phyloP scores from a whole-genome alignment of 2,113 vertebrate genomes.

The Ceuthmochares aereus region DNA sequence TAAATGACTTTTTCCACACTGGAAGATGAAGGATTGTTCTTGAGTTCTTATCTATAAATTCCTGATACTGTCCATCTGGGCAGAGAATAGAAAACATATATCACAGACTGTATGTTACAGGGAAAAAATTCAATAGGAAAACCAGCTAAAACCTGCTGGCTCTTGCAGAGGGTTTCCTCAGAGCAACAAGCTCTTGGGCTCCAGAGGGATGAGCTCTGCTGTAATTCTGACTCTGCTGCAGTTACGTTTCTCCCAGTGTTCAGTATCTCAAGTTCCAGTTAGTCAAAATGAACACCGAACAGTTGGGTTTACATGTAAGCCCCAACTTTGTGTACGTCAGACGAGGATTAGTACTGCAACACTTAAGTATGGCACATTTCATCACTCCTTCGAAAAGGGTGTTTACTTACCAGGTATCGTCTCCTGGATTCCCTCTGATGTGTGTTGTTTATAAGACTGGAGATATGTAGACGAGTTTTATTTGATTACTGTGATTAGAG shows the following conservation, averaged over 20 bases:
- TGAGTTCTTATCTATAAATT: not conserved
- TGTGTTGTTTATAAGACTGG: not conserved
- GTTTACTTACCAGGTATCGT: not conserved
- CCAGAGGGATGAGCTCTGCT: not conserved
- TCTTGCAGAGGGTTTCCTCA: not conserved
- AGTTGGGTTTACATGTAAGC: not conserved
- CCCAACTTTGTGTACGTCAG: not conserved
- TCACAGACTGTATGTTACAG: not conserved
- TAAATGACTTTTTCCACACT: not conserved
- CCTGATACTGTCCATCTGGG: not conserved
- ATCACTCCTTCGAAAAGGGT: not conserved
- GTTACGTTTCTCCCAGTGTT: not conserved
- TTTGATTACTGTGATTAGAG: not conserved
- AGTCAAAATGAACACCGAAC: not conserved
- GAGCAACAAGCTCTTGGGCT: not conserved
- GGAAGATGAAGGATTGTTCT: not conserved
- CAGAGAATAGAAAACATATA: not conserved
- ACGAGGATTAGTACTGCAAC: not conserved
- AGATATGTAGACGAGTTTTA: not conserved
- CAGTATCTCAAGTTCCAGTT: not conserved
- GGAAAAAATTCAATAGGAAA: not conserved
- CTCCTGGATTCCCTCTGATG: not conserved
- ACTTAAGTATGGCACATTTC: not conserved
- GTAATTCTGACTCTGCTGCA: not conserved
- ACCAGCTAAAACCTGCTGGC: not conserved